Evolutionary conservation across 2,113 vertebrate genomes (phyloP).

Genomic region (Irena cyanogastra): DNA sequence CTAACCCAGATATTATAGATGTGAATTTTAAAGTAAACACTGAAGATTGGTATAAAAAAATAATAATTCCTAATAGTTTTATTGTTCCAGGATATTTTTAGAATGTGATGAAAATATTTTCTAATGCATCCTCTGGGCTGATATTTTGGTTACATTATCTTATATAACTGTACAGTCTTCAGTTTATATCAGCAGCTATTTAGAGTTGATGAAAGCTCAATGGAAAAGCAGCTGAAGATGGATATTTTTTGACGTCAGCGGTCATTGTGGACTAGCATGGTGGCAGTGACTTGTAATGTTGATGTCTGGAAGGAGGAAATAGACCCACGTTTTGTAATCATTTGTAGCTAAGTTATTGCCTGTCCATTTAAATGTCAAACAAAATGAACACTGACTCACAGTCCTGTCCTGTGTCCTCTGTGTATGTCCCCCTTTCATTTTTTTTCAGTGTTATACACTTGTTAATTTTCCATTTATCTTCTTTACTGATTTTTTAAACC

Average conservation of each 20-base stretch:
- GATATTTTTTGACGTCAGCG: background rate
- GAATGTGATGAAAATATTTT: background rate
- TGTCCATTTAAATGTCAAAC: background rate
- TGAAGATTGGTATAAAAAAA: background rate
- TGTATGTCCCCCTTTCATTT: background rate
- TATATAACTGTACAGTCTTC: background rate
- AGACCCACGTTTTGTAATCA: background rate
- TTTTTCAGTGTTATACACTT: background rate
- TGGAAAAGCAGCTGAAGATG: background rate
- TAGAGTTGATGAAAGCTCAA: background rate
- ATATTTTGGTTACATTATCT: background rate
- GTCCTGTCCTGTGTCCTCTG: rapidly evolving
- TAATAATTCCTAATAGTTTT: background rate
- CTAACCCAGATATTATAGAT: background rate
- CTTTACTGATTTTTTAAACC: background rate
- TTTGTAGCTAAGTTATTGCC: background rate
- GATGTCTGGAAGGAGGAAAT: background rate
- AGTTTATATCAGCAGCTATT: background rate
- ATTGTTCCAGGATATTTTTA: constrained; percentile 16
- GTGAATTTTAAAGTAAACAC: background rate
- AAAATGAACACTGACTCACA: background rate
- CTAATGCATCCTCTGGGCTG: background rate
- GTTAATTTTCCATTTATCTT: background rate
- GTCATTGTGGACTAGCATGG: background rate
- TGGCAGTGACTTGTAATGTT: background rate